Base-by-base conservation (phyloP, 2,113 vertebrate species). In the Mungos mungo region DNA sequence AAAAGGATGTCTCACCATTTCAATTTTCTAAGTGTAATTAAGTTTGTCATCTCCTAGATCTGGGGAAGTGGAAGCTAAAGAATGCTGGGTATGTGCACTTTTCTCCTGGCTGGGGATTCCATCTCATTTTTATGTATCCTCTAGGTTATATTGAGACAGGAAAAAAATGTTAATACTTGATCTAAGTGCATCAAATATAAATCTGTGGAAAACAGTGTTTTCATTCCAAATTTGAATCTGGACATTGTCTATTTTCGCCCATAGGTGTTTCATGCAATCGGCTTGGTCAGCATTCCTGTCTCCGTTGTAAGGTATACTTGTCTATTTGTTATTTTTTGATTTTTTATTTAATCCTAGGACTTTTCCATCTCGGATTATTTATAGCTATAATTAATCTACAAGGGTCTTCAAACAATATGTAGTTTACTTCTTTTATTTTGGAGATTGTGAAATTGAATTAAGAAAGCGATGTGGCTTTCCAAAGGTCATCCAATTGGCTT, bases 261-360 rank as follows among this genome's bases (percentile, higher is more conserved):
- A 79, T 96, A 99, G 99, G 99, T 98, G 99, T 99, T 93, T 99
- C 99, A 76, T 99, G 99, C 96, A 99, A 99, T 97, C 99, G 99
- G 84, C 99, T 99, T 21, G 99, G 99, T 13, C 99, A 99, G 92
- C 99, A 99, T 96, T 99, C 99, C 0, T 99, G 99, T 98, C 99
- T 99, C 54, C 99, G 99, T 9, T 99, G 99, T 97, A 99, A 99
- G 99, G 99, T 99, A 98, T 25, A 65, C 1, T 38, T 92, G 57
- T 18, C 3, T 72, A 7, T 72, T 74, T 93, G 68, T 50, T 80
- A 54, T 23, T 69, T 79, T 35, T 50, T 74, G 38, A 25, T 83
- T 85, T 80, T 45, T 16, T 76, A 82, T 84, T 72, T 45, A 63
- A 50, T 95, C 15, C 27, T 27, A 74, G 9, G 74, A 15, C 13